Conservation (phyloP, 2,797 vertebrate species). For the Periophthalmus magnuspinnatus region DNA sequence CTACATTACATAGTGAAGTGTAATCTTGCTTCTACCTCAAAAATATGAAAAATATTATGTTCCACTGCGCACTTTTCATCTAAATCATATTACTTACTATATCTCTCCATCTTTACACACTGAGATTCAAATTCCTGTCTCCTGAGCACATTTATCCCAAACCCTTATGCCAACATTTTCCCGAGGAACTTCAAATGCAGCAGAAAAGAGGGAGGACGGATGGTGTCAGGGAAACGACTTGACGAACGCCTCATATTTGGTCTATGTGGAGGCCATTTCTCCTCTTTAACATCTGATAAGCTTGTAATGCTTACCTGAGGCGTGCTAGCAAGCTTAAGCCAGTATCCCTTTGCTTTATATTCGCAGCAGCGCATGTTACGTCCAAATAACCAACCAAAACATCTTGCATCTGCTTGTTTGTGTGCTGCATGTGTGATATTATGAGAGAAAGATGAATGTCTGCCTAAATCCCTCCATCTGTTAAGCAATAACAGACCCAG, state of each 20-base stretch:
- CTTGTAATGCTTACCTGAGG: slow-evolving; percentile 8
- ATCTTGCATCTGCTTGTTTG: slow-evolving; percentile 27
- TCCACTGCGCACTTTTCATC: neutral
- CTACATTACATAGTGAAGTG: neutral
- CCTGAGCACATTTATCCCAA: slow-evolving; percentile 27
- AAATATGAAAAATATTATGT: neutral
- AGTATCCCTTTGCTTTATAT: neutral
- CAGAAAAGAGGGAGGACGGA: slow-evolving; percentile 9
- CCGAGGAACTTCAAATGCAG: slow-evolving; percentile 53
- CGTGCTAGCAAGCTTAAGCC: neutral
- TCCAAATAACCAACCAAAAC: slow-evolving; percentile 11
- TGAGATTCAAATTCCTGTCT: slow-evolving; percentile 32
- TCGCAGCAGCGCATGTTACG: neutral
- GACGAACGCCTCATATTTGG: neutral
- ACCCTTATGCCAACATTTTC: slow-evolving; percentile 15
- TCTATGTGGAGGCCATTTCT: neutral
- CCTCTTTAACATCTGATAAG: slow-evolving; percentile 7
- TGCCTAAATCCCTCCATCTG: slow-evolving; percentile 50
- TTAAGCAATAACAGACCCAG: slow-evolving; percentile 37
- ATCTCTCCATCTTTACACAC: slow-evolving; percentile 52
- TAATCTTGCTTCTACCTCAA: neutral
- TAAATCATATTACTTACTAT: slow-evolving; percentile 34
- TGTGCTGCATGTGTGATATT: slow-evolving; percentile 5
- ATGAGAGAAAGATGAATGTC: slow-evolving; percentile 12
- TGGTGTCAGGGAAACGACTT: slow-evolving; percentile 16